Evolutionary conservation across 2,888 invertebrate species (phyloP).

Genomic region (Xestoiulus laeticollis): DNA sequence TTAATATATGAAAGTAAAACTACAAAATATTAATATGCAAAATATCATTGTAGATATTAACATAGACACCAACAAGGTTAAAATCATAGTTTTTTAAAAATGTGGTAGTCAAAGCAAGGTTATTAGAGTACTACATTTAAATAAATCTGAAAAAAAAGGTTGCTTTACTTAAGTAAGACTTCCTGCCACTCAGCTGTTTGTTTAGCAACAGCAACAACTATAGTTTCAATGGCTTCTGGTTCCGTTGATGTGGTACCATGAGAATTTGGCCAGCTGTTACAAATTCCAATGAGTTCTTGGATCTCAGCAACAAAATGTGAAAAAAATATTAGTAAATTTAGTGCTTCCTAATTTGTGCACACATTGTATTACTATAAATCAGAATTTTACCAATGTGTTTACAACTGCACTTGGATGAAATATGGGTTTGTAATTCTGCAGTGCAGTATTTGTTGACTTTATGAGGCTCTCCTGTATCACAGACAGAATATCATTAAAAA

Average conservation of each 20-base stretch:
- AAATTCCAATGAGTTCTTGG: neutral
- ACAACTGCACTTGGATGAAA: slow-evolving; percentile 40
- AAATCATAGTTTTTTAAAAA: no score
- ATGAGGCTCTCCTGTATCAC: neutral
- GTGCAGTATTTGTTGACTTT: neutral
- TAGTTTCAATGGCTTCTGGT: neutral
- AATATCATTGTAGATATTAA: no score
- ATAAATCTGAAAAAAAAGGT: no score
- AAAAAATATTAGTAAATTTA: no score
- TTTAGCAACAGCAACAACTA: neutral
- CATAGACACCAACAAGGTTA: no score
- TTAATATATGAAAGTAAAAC: no score
- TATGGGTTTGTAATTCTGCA: neutral
- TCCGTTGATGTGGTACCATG: neutral
- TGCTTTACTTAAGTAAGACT: neutral
- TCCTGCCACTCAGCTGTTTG: neutral
- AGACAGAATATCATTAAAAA: no score
- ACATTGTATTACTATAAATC: neutral
- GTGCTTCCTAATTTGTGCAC: no score
- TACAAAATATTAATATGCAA: no score
- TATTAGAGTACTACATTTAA: no score
- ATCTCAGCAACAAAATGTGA: neutral
- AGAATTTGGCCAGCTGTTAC: neutral
- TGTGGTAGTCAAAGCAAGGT: no score
- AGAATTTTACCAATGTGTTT: neutral